Evolutionary conservation across 1,140 invertebrate genomes (phyloP).

Genomic region (Drosophila trapezifrons): DNA sequence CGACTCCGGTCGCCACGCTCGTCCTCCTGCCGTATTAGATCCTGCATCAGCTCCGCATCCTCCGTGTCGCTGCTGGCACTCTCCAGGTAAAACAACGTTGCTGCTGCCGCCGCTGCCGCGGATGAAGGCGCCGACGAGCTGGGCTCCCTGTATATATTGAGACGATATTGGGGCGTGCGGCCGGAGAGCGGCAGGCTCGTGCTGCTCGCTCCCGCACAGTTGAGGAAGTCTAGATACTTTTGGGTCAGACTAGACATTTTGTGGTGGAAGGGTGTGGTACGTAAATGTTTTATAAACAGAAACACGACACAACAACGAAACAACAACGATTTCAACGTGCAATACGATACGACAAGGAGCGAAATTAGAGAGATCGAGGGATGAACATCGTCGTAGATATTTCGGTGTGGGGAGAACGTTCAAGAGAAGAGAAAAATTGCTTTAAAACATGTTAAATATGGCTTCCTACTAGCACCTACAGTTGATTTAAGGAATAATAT

Average conservation of each 20-base stretch:
- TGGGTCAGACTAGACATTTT: conserved; percentile 47
- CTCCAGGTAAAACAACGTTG: conserved; percentile 70
- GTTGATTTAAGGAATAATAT: background rate
- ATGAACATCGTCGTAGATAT: conserved; percentile 58
- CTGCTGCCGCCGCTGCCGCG: conserved; percentile 57
- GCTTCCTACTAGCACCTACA: conserved; percentile 18
- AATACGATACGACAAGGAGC: conserved; percentile 65
- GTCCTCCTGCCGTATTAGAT: conserved; percentile 86
- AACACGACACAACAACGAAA: conserved; percentile 56
- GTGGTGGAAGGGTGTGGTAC: conserved; percentile 10
- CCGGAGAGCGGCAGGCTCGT: conserved; percentile 56
- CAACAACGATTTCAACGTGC: conserved; percentile 60
- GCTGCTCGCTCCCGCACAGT: conserved; percentile 67
- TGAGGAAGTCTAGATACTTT: conserved; percentile 74
- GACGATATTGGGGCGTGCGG: conserved; percentile 59
- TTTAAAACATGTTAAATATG: conserved; percentile 49
- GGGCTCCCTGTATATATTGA: conserved; percentile 67
- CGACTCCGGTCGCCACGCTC: conserved; percentile 83
- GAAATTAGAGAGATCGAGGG: conserved; percentile 29
- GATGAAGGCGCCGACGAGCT: conserved; percentile 36
- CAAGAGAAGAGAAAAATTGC: conserved; percentile 63
- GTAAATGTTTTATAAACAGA: conserved; percentile 49
- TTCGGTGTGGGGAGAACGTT: conserved; percentile 65
- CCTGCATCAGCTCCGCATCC: conserved; percentile 69
- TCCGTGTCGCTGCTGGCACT: conserved; percentile 71